Percentiles rank a stretch among this genome's conserved stretches.
Conservation (phyloP, 2,888 invertebrate genomes). For the Clunio marinus region DNA sequence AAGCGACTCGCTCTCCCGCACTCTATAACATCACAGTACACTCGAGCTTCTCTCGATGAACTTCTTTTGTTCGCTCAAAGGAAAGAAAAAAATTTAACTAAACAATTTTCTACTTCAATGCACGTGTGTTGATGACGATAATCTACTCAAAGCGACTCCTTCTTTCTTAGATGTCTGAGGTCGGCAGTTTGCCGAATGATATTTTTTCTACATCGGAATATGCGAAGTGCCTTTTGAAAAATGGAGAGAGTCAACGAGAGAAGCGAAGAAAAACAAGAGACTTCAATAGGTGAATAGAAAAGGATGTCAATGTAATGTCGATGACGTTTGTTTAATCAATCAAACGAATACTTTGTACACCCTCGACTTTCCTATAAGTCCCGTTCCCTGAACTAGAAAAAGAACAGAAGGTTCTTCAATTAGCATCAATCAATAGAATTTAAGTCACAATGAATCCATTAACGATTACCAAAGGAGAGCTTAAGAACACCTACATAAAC, state of each 20-base stretch:
- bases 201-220: too few relatives aligned
- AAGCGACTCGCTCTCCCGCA: background rate
- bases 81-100: too few relatives aligned
- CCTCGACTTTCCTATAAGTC: background rate
- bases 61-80: background rate
- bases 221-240: background rate
- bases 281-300: constrained; percentile 17
- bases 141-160: background rate
- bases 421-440: background rate
- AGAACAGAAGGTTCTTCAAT: background rate
- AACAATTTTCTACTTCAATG: too few relatives aligned
- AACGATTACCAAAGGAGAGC: background rate
- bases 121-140: background rate
- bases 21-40: constrained; percentile 2
- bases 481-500: background rate
- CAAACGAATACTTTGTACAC: too few relatives aligned
- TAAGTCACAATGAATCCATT: background rate
- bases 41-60: background rate
- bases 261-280: background rate
- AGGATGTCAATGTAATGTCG: background rate
- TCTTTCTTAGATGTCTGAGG: too few relatives aligned
- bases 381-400: background rate
- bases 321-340: background rate
- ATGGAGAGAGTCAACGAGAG: background rate
- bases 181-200: too few relatives aligned